Evolutionary conservation across 2,113 vertebrate genomes (phyloP).

Genomic region (Anoplopoma fimbria): DNA sequence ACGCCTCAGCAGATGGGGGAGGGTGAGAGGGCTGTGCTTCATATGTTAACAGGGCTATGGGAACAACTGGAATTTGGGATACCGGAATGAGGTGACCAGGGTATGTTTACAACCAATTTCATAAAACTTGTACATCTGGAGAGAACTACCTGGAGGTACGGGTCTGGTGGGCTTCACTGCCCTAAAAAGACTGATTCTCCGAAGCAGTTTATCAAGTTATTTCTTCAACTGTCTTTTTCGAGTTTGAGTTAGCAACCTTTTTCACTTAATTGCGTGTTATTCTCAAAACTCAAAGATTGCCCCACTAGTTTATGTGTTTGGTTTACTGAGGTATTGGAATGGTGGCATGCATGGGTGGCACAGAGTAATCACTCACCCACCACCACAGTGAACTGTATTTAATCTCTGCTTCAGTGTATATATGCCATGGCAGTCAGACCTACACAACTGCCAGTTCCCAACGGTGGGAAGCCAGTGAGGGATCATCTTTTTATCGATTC

Average conservation of each 20-base stretch:
- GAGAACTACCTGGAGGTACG: not conserved
- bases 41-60: slow-evolving; percentile 38
- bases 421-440: not conserved
- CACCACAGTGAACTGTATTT: slow-evolving; percentile 7
- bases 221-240: not conserved
- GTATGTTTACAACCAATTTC: not conserved
- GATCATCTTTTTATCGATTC: not conserved
- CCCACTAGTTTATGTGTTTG: not conserved
- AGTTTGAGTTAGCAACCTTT: not conserved
- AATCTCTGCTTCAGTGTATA: slow-evolving; percentile 1
- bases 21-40: slow-evolving; percentile 27
- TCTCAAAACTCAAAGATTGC: too few species aligned
- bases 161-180: not conserved
- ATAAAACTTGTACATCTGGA: not conserved
- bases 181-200: not conserved
- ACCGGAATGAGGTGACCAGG: not conserved
- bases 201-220: not conserved
- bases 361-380: not conserved
- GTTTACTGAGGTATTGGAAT: not conserved
- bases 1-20: slow-evolving; percentile 78
- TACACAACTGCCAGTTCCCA: not conserved
- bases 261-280: too few species aligned
- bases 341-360: not conserved
- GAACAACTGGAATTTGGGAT: slow-evolving; percentile 34
- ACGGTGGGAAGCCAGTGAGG: too few species aligned